Percentiles rank a stretch among this genome's conserved stretches.
Conservation (phyloP, 2,113 vertebrate species). For the Pluvialis apricaria region DNA sequence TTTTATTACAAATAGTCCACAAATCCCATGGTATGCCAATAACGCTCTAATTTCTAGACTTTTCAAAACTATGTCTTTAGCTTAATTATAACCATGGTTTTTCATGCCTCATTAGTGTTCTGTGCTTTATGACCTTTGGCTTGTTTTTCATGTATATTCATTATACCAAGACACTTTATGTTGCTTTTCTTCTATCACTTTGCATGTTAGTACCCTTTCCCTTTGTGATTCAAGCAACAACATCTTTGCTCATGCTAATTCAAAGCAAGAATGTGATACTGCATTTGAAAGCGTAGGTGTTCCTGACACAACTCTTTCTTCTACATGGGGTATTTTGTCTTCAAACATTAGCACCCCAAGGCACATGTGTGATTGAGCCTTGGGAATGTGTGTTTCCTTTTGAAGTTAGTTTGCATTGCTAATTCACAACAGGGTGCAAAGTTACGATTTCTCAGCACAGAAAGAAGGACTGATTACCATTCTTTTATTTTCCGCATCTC, state of each 20-base stretch:
- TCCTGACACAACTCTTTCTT: not conserved
- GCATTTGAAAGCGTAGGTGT: not conserved
- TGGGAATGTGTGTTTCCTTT: not conserved
- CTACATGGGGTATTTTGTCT: not conserved
- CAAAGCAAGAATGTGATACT: not conserved
- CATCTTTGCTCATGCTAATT: not conserved
- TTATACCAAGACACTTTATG: not conserved
- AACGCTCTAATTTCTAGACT: not conserved
- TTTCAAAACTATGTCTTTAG: not conserved
- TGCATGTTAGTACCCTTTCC: fast-evolving
- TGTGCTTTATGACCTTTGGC: not conserved
- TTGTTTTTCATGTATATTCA: not conserved
- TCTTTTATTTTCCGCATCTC: not conserved
- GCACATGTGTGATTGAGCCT: not conserved
- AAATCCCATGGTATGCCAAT: not conserved
- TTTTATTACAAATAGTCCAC: not conserved
- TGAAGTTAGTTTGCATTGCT: slow-evolving; percentile 31
- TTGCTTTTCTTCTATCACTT: not conserved
- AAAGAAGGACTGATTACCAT: not conserved
- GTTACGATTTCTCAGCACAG: not conserved
- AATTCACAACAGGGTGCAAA: slow-evolving; percentile 28
- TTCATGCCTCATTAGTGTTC: not conserved
- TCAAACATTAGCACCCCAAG: not conserved
- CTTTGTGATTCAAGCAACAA: not conserved
- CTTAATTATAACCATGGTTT: not conserved